Base-by-base conservation (phyloP, 2,797 vertebrate genomes). In the Labroides dimidiatus region DNA sequence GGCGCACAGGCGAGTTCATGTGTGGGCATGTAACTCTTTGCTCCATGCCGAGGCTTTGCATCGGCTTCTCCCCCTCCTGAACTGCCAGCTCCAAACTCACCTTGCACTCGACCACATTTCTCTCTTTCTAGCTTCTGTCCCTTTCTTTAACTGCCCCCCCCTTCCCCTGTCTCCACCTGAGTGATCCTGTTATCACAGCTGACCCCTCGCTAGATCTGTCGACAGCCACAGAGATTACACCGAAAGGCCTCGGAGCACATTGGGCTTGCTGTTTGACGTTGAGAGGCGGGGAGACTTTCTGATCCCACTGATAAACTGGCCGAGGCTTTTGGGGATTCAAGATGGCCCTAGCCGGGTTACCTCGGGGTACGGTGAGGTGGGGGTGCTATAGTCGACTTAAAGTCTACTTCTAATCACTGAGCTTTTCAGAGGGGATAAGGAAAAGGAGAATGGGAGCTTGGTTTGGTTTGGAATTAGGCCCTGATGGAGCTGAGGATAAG, bases 181-280 rank as follows among this genome's bases (percentile, higher is more conserved):
- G 87, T 80, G 82, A 90, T 85, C 86, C 88, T 61, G 89, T 92
- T 91, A 93, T 92, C 89, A 79, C 79, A 81, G 74, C 81, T 91
- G 88, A 93, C 90, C 91, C 89, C 77, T 80, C 77, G 54, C 86
- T 57, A 82, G 85, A 90, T 90, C 85, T 89, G 91, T 89, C 82
- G 79, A 87, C 90, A 81, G 82, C 81, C 89, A 76, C 77, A 89
- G 87, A 91, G 92, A 93, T 93, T 93, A 93, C 89, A 90, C 81
- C 69, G 21, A 67, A 65, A 64, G 80, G 79, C 85, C 70, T 42
- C 2, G 0, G 68, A 88, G 82, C 87, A 85, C 88, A 84, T 72
- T 75, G 74, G 77, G 74, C 80, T 74, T 61, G 57, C 67, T 10
- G 56, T 84, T 82, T 83, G 73, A 84, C 84, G 54, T 21, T 52